Evolutionary conservation across 2,888 invertebrate species (phyloP).

Genomic region (Agelastica alni): DNA sequence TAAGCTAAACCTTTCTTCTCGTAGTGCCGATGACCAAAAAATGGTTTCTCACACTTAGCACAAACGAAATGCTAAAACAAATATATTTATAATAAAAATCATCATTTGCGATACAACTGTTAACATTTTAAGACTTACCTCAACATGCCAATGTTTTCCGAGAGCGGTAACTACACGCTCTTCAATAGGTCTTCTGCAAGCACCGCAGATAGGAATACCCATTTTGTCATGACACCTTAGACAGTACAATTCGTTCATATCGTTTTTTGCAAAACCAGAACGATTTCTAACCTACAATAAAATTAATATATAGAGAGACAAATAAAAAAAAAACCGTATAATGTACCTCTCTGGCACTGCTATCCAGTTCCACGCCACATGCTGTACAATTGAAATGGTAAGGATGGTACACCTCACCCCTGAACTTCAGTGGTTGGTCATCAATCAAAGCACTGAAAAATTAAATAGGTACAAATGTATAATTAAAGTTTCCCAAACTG

Average conservation of each 20-base stretch:
- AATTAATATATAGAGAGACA: too few species aligned
- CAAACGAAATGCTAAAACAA: constrained; percentile 97
- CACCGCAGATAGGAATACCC: constrained; percentile 99
- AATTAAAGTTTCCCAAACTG: too few species aligned
- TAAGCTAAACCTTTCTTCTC: constrained; percentile 98
- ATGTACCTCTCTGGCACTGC: constrained; percentile 84
- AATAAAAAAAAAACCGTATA: too few species aligned
- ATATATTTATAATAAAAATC: constrained; percentile 26
- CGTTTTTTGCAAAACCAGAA: constrained; percentile 87
- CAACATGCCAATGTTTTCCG: constrained; percentile 98
- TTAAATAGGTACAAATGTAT: too few species aligned
- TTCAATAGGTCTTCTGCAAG: constrained; percentile 97
- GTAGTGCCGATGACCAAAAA: constrained; percentile 97
- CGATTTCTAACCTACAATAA: constrained; percentile 77
- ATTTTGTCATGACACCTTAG: constrained; percentile 98
- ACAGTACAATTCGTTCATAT: constrained; percentile 95
- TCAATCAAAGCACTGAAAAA: constrained; percentile 84
- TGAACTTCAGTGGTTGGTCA: constrained; percentile 86
- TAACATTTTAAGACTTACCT: constrained; percentile 61
- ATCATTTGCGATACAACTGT: neutral
- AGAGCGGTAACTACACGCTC: constrained; percentile 98
- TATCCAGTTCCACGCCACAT: constrained; percentile 89
- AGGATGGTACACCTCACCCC: constrained; percentile 97
- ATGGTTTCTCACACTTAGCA: constrained; percentile 99
- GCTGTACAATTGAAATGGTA: constrained; percentile 98